Percentiles rank a stretch among this genome's conserved stretches.
These are phyloP conservation scores for Melikaiella ostensackeni DNA, from an alignment of 2,888 invertebrate genomes.

Conservation along the genomic window DNA sequence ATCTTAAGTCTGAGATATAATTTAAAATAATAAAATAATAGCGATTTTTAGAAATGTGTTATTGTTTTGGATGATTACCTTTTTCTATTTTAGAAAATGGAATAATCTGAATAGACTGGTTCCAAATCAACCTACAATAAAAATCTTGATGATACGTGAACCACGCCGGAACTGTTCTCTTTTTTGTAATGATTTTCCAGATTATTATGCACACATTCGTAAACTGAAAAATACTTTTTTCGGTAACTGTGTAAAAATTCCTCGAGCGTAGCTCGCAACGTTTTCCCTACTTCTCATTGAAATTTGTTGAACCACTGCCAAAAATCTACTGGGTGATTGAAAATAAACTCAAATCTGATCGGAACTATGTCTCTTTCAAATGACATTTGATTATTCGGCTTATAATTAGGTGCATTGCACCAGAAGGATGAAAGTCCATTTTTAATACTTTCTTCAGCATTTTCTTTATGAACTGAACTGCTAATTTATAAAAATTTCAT, in stretches of 20 bases:
- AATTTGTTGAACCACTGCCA: not conserved
- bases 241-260: conserved; percentile 40
- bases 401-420: not conserved
- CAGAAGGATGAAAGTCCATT: too few species aligned
- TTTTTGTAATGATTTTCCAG: conserved; percentile 24
- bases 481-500: too few species aligned
- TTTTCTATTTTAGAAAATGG: too few species aligned
- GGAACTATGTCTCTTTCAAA: not conserved
- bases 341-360: not conserved
- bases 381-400: not conserved
- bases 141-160: conserved; percentile 38
- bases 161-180: conserved; percentile 26
- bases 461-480: too few species aligned
- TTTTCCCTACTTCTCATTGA: not conserved
- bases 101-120: too few species aligned
- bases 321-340: not conserved
- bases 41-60: too few species aligned
- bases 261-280: not conserved
- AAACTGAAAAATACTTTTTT: conserved; percentile 48
- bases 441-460: too few species aligned
- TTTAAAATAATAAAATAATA: too few species aligned
- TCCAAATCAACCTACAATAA: too few species aligned
- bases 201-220: not conserved
- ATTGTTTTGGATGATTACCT: too few species aligned
- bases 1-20: too few species aligned